phyloP scores from a whole-genome alignment of 2,888 invertebrate genomes.

The Lampropteryx suffumata region DNA sequence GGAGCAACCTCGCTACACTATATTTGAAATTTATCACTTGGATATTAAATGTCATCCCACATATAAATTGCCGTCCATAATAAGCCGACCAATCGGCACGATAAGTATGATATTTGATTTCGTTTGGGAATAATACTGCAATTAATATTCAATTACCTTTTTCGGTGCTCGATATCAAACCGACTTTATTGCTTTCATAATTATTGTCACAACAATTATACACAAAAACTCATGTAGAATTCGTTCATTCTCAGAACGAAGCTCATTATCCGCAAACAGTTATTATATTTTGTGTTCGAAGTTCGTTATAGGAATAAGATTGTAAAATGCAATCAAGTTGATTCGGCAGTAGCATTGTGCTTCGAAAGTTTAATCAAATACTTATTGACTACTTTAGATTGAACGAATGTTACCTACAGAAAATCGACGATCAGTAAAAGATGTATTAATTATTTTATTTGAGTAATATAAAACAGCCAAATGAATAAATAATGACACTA shows the following conservation, averaged over 20 bases:
- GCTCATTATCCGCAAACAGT: constrained; percentile 24
- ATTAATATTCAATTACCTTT: constrained; percentile 24
- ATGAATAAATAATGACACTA: too few relatives aligned
- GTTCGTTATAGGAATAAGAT: constrained; percentile 27
- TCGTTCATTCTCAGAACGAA: constrained; percentile 21
- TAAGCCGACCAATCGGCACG: constrained; percentile 53
- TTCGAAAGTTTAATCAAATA: constrained; percentile 34
- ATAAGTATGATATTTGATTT: constrained; percentile 40
- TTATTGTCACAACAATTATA: constrained; percentile 14
- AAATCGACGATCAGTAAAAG: not conserved
- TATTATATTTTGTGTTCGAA: constrained; percentile 25
- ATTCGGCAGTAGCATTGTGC: constrained; percentile 26
- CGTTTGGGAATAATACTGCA: constrained; percentile 37
- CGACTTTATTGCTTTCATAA: constrained; percentile 14
- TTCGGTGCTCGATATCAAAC: constrained; percentile 17
- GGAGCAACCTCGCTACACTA: constrained; percentile 44
- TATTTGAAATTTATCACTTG: constrained; percentile 63
- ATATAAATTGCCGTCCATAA: constrained; percentile 63
- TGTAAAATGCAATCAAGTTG: constrained; percentile 33
- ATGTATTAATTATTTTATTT: constrained; percentile 29
- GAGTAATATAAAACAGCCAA: not conserved
- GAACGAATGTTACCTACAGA: constrained; percentile 21
- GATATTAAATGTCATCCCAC: constrained; percentile 68
- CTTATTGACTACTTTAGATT: constrained; percentile 30
- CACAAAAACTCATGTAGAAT: constrained; percentile 15